Evolutionary conservation across 2,888 invertebrate species (phyloP).

Genomic region (Spialia ferax): DNA sequence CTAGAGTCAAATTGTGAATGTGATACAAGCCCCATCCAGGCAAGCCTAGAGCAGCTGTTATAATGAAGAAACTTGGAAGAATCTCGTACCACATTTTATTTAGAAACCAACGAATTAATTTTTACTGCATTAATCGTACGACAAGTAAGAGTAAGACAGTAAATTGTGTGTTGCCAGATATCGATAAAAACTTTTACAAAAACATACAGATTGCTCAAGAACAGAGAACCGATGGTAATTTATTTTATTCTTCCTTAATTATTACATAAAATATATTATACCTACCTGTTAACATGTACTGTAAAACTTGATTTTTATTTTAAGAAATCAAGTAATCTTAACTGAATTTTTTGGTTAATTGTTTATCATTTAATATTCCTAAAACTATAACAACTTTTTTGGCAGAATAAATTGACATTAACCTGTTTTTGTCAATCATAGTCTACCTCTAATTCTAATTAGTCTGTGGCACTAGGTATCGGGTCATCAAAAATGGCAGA

Average conservation of each 20-base stretch:
- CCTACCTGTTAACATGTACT: too few relatives aligned
- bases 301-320: too few relatives aligned
- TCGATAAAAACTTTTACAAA: slow-evolving; percentile 39
- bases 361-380: too few relatives aligned
- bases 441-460: background rate
- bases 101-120: slow-evolving; percentile 15
- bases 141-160: slow-evolving; percentile 43
- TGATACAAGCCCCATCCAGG: slow-evolving; percentile 88
- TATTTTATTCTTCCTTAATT: too few relatives aligned
- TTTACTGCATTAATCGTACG: slow-evolving; percentile 4
- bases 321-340: too few relatives aligned
- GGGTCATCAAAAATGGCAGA: slow-evolving; percentile 85
- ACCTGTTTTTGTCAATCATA: background rate
- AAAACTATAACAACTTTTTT: too few relatives aligned
- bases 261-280: too few relatives aligned
- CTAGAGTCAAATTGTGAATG: slow-evolving; percentile 86
- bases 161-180: slow-evolving; percentile 57
- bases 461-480: slow-evolving; percentile 55
- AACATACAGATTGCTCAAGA: background rate
- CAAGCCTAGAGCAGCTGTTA: slow-evolving; percentile 85
- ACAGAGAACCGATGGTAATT: background rate
- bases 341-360: too few relatives aligned
- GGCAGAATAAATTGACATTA: too few relatives aligned
- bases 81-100: slow-evolving; percentile 91
- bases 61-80: slow-evolving; percentile 88